A percentile compares a stretch with the other conserved stretches of the same genome.
Conservation (phyloP, 2,888 invertebrate genomes). For the Macaria liturata region DNA sequence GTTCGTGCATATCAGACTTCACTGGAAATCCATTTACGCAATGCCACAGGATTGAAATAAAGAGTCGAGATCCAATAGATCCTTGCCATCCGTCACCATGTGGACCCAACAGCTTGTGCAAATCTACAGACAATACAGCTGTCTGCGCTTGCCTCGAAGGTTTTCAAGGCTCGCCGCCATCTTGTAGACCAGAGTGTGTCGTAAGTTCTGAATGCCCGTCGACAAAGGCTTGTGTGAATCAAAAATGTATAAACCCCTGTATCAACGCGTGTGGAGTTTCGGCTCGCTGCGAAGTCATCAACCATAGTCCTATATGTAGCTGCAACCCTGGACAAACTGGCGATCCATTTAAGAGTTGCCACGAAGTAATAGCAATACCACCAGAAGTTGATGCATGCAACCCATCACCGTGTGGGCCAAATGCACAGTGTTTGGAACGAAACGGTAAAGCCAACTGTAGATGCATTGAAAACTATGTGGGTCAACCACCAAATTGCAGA, state of each 20-base stretch:
- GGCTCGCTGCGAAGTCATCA: slow-evolving; percentile 91
- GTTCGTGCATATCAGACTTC: slow-evolving; percentile 86
- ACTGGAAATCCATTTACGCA: slow-evolving; percentile 89
- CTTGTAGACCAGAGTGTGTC: slow-evolving; percentile 92
- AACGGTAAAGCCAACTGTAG: slow-evolving; percentile 88
- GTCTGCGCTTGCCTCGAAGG: slow-evolving; percentile 90
- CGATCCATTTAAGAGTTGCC: slow-evolving; percentile 91
- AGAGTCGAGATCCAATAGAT: slow-evolving; percentile 72
- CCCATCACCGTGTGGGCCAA: slow-evolving; percentile 92
- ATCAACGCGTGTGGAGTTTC: slow-evolving; percentile 90
- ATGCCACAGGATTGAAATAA: slow-evolving; percentile 65
- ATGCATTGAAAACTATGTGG: slow-evolving; percentile 90
- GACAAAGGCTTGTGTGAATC: slow-evolving; percentile 91
- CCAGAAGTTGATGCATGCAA: slow-evolving; percentile 84
- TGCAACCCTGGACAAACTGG: slow-evolving; percentile 90
- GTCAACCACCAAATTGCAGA: slow-evolving; percentile 91
- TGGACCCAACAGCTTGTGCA: slow-evolving; percentile 90
- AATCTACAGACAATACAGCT: slow-evolving; percentile 89
- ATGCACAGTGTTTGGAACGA: slow-evolving; percentile 87
- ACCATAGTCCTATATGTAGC: slow-evolving; percentile 94
- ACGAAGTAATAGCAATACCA: slow-evolving; percentile 73
- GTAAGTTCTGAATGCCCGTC: slow-evolving; percentile 92
- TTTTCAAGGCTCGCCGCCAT: slow-evolving; percentile 91
- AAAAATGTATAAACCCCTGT: slow-evolving; percentile 92
- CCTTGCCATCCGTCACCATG: slow-evolving; percentile 91